A percentile compares a stretch with the other conserved stretches of the same genome.
Evolutionary conservation across 2,113 vertebrate genomes (phyloP).

Genomic region (Oryzias melastigma): DNA sequence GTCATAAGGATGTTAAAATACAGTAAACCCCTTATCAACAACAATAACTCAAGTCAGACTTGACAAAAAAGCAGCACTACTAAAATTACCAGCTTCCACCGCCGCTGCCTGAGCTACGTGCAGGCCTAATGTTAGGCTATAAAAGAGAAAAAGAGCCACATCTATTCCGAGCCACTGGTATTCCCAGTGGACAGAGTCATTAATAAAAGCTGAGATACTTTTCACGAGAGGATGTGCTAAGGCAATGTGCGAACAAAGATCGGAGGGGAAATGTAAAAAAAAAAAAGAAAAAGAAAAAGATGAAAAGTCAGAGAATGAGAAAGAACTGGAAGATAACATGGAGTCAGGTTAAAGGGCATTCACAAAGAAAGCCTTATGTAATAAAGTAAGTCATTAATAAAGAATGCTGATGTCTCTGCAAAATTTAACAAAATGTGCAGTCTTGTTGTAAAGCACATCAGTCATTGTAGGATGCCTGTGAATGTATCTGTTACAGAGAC

Average conservation of each 20-base stretch:
- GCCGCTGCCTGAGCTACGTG: constrained; percentile 36
- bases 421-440: constrained; percentile 1
- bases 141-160: constrained; percentile 62
- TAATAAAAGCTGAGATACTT: constrained; percentile 44
- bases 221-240: constrained; percentile 25
- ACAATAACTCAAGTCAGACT: constrained; percentile 43
- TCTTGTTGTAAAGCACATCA: constrained; percentile 14
- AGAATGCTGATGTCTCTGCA: background rate
- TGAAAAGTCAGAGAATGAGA: constrained; percentile 1
- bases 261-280: background rate
- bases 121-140: constrained; percentile 54
- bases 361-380: background rate
- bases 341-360: background rate
- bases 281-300: constrained; percentile 8
- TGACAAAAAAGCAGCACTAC: constrained; percentile 43
- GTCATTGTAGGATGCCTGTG: constrained; percentile 17
- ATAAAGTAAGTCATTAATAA: constrained; percentile 3
- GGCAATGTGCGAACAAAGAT: constrained; percentile 12
- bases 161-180: constrained; percentile 43
- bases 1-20: constrained; percentile 31
- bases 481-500: constrained; percentile 29
- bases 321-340: background rate
- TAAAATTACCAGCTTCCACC: constrained; percentile 45
- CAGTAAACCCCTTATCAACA: constrained; percentile 49
- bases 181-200: constrained; percentile 49